Base-by-base conservation (phyloP, 1,140 invertebrate species). In the Pseudobourletiella spinata region DNA sequence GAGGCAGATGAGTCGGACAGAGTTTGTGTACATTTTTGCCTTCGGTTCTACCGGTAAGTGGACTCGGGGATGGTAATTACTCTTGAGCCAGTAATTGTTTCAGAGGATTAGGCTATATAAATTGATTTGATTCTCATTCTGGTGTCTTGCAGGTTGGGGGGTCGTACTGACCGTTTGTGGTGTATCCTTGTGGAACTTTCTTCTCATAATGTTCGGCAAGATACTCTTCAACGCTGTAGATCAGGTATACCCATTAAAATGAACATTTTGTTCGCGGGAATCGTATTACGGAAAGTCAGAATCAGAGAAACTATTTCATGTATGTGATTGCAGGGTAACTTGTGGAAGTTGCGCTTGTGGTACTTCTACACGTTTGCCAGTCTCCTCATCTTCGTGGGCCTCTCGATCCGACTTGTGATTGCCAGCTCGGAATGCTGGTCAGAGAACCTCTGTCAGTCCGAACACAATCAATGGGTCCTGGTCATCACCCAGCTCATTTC, bases 11-110 rank as follows among this genome's bases (percentile, higher is more conserved):
- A 25, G 46, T 11, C 16, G 46, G 22, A 48, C 46, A 11, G 6
- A 48, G 6, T 48, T 48, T 48, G 18, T 48, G 11, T 48, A 48
- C 46, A 48, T 48, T 48, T 48, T 48, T 25, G 46, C 46, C 18
- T 11, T 20, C 18, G 46, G 46, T 15, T 8, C 6, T 6, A 48
- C 46, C 11, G 46, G 46, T 48, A 48, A 42, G 35, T 42, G 35
- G 14, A 14, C 18, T 14, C 14, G 18, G 18, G 18, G 18, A 39
- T 39, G 32, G 32, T 11, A 11, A 39, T 39, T 39, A 11, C 32
- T 20, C 24, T 48, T 48, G 11, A 48, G 46, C 6, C 46, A 48
- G 11, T 48, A 48, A n/a, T 48, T n/a, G n/a, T n/a, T n/a, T n/a
- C n/a, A n/a, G n/a, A n/a, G n/a, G n/a, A n/a, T n/a, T n/a, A n/a